These are phyloP conservation scores for Polyommatus icarus DNA, from an alignment of 2,888 invertebrate species.

Conservation along the genomic window DNA sequence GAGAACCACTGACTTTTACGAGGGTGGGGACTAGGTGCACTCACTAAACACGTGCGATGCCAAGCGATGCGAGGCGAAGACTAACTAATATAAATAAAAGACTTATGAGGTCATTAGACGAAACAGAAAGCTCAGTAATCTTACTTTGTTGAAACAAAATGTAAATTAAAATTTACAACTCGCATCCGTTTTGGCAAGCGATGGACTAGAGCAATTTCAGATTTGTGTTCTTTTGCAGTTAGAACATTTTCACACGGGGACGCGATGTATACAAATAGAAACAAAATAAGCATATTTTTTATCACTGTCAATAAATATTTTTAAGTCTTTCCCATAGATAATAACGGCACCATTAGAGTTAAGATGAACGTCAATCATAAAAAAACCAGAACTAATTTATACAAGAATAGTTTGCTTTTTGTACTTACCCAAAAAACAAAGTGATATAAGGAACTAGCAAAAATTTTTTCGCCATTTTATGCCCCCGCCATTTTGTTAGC, in stretches of 20 bases:
- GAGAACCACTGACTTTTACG: too few relatives aligned
- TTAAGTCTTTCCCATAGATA: too few relatives aligned
- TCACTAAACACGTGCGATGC: too few relatives aligned
- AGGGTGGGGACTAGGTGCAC: too few relatives aligned
- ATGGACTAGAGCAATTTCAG: not conserved
- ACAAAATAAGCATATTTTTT: not conserved
- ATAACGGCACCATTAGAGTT: too few relatives aligned
- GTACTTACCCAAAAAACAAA: not conserved
- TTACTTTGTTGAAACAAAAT: slow-evolving; percentile 20
- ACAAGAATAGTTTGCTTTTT: not conserved
- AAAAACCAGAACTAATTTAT: not conserved
- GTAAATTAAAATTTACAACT: slow-evolving; percentile 18
- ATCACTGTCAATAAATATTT: too few relatives aligned
- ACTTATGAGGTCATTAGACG: not conserved
- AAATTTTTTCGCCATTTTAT: slow-evolving; percentile 28
- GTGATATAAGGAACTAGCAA: not conserved
- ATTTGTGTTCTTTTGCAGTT: not conserved
- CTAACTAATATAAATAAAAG: too few relatives aligned
- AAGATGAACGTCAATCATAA: not conserved
- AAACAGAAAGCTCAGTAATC: slow-evolving; percentile 22
- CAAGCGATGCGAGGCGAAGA: too few relatives aligned
- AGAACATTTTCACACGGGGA: not conserved
- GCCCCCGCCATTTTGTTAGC: slow-evolving; percentile 35
- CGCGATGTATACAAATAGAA: not conserved
- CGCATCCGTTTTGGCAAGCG: slow-evolving; percentile 14